phyloP scores from a whole-genome alignment of 2,797 vertebrate species.

The Notoglanidium macrostoma region DNA sequence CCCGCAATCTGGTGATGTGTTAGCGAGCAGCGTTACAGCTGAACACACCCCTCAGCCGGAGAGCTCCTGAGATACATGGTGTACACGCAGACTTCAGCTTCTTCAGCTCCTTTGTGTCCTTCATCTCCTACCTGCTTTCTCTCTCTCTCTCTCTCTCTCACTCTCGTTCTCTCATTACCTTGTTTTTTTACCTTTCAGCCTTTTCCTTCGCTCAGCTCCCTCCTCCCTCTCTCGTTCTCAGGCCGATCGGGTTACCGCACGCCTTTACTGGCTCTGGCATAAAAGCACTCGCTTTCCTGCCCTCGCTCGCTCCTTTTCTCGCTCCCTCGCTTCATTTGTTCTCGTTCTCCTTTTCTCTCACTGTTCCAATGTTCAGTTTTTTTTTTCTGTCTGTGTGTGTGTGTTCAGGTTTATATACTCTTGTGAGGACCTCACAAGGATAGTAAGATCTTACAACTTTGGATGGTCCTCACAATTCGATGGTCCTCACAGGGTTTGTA shows the following conservation, averaged over 20 bases:
- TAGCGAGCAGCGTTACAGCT: not conserved
- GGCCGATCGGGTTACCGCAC: conserved; percentile 50
- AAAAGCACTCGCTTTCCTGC: conserved; percentile 37
- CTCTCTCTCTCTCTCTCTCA: conserved; percentile 42
- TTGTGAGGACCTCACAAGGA: too few species aligned
- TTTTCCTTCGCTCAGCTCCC: not conserved
- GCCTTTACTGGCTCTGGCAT: conserved; percentile 39
- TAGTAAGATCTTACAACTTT: too few species aligned
- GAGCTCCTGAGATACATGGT: too few species aligned
- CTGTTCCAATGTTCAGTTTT: conserved; percentile 12
- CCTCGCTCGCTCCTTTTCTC: conserved; percentile 15
- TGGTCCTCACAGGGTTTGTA: too few species aligned
- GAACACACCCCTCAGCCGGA: not conserved
- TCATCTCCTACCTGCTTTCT: conserved; percentile 46
- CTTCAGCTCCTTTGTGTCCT: conserved; percentile 28
- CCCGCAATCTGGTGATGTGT: too few species aligned
- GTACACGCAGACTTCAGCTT: not conserved
- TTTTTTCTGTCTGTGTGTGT: not conserved
- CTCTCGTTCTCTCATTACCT: conserved; percentile 56
- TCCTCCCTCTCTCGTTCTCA: conserved; percentile 16
- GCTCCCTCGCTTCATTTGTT: conserved; percentile 45
- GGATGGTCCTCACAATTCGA: too few species aligned
- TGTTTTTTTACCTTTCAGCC: conserved; percentile 58
- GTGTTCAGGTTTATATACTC: too few species aligned
- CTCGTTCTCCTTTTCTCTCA: conserved; percentile 34